phyloP scores from a whole-genome alignment of 2,113 vertebrate species.

The Psittacula cyanocephala region DNA sequence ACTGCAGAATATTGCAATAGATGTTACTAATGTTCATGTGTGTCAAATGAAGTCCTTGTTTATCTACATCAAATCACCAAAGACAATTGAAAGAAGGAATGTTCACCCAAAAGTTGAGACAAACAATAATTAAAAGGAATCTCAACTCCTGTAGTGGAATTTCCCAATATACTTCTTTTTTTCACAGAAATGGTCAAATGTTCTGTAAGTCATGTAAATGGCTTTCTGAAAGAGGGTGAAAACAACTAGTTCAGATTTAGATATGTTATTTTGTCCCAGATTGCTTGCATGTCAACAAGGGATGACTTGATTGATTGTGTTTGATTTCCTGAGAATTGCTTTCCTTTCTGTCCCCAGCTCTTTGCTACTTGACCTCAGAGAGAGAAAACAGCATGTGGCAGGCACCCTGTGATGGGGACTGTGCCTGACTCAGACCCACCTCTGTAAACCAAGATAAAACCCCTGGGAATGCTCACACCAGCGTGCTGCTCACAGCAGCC shows the following conservation, averaged over 20 bases:
- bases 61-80: neutral
- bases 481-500: neutral
- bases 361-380: neutral
- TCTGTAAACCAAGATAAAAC: neutral
- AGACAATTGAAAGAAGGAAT: neutral
- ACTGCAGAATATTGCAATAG: constrained; percentile 38
- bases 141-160: neutral
- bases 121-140: neutral
- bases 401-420: neutral
- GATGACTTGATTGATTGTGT: neutral
- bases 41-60: constrained; percentile 26
- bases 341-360: neutral
- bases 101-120: neutral
- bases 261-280: neutral
- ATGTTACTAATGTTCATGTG: neutral
- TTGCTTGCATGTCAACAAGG: constrained; percentile 15
- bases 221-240: constrained; percentile 21
- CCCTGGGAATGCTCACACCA: neutral
- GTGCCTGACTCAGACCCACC: neutral
- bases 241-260: constrained; percentile 31
- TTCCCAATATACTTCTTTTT: neutral
- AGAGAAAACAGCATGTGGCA: neutral
- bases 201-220: neutral
- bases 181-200: neutral
- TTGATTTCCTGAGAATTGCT: neutral